Evolutionary conservation across 2,113 vertebrate genomes (phyloP).

Genomic region (Galemys pyrenaicus): DNA sequence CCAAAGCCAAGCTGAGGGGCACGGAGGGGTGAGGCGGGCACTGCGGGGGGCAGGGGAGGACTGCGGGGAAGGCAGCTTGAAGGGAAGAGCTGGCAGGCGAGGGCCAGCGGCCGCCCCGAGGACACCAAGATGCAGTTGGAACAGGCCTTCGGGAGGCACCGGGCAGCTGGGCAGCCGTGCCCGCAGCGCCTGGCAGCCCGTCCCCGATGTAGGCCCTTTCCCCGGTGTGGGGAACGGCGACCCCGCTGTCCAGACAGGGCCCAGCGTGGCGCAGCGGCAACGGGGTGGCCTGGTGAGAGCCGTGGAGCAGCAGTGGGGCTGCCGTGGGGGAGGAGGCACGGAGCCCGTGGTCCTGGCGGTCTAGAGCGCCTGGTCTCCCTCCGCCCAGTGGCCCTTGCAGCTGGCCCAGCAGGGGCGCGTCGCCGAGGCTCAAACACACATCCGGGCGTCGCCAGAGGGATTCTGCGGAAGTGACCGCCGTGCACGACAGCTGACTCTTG

Average conservation of each 20-base stretch:
- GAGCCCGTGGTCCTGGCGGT: no score
- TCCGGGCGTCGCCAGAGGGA: neutral
- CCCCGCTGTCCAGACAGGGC: neutral
- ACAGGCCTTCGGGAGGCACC: neutral
- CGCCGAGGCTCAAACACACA: fast-evolving
- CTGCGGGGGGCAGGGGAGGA: neutral
- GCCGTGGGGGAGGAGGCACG: no score
- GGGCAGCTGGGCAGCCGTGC: neutral
- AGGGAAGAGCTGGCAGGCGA: neutral
- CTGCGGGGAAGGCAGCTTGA: neutral
- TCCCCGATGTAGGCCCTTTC: neutral
- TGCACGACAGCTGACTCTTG: neutral
- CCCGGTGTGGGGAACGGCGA: neutral
- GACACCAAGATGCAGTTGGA: neutral
- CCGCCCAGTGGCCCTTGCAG: neutral
- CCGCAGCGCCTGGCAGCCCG: fast-evolving
- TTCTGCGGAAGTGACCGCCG: neutral
- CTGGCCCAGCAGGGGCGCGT: neutral
- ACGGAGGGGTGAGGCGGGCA: neutral
- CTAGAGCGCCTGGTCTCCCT: no score
- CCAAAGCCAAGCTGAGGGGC: neutral
- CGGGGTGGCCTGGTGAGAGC: no score
- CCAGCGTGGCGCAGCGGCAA: no score
- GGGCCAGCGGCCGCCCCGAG: neutral
- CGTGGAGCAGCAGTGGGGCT: no score